Evolutionary conservation across 2,797 vertebrate species (phyloP).

Genomic region (Serranus cabrilla): DNA sequence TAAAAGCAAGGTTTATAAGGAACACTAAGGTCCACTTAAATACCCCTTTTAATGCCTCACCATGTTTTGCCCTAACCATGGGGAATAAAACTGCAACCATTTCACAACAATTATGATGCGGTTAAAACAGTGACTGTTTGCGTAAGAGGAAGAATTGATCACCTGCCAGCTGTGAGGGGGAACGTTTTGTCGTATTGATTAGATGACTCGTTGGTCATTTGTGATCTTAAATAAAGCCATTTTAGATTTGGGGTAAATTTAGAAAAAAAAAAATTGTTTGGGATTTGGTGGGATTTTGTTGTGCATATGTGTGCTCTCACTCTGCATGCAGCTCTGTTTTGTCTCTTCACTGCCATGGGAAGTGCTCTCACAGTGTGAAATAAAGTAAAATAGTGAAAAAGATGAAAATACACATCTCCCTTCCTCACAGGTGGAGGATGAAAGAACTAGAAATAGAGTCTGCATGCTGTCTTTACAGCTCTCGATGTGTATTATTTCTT

Average conservation of each 20-base stretch:
- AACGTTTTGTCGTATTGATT: too few relatives aligned
- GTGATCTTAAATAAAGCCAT: conserved; percentile 1
- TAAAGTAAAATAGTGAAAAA: conserved; percentile 6
- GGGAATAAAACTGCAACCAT: too few relatives aligned
- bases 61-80: too few relatives aligned
- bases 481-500: neutral
- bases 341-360: conserved; percentile 3
- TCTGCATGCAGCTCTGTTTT: conserved; percentile 22
- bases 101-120: too few relatives aligned
- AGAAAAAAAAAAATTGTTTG: too few relatives aligned
- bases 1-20: too few relatives aligned
- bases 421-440: neutral
- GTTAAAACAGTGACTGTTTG: too few relatives aligned
- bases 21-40: too few relatives aligned
- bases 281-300: neutral
- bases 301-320: neutral
- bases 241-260: neutral
- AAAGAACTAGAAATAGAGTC: conserved; percentile 5
- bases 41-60: too few relatives aligned
- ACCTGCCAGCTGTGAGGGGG: too few relatives aligned
- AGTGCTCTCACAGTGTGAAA: conserved; percentile 8
- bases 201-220: neutral
- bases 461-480: neutral
- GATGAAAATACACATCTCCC: conserved; percentile 5
- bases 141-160: too few relatives aligned